Conservation (phyloP, 2,113 vertebrate species). For the Pseudonaja textilis region DNA sequence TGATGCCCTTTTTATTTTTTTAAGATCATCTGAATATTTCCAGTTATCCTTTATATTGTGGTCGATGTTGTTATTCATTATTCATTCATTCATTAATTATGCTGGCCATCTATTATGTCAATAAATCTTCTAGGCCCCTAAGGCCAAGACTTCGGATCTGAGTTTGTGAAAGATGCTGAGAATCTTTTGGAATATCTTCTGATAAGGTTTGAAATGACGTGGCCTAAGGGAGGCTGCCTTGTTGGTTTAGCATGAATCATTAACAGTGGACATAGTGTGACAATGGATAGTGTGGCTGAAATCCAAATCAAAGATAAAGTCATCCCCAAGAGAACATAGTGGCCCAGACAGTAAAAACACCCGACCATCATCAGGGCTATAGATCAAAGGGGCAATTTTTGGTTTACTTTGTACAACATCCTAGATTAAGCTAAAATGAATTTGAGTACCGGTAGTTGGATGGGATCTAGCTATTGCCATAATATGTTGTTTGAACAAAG, state of each 20-base stretch:
- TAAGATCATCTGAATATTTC: background rate
- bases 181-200: conserved; percentile 20
- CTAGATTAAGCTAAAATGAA: background rate
- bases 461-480: background rate
- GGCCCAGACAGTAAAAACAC: background rate
- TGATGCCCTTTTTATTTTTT: background rate
- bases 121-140: background rate
- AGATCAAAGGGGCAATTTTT: background rate
- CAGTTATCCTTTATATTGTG: background rate
- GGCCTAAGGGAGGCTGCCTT: conserved; percentile 1
- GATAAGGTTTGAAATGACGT: conserved; percentile 40
- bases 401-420: background rate
- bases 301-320: conserved; percentile 19
- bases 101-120: background rate
- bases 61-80: background rate
- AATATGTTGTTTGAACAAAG: background rate
- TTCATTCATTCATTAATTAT: background rate
- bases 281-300: background rate
- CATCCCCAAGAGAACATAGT: background rate
- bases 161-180: background rate
- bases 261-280: conserved; percentile 27
- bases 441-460: background rate
- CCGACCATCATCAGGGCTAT: background rate
- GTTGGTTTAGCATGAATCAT: conserved; percentile 47
- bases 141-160: conserved; percentile 1